phyloP scores from a whole-genome alignment of 2,113 vertebrate species.

The Cromileptes altivelis region DNA sequence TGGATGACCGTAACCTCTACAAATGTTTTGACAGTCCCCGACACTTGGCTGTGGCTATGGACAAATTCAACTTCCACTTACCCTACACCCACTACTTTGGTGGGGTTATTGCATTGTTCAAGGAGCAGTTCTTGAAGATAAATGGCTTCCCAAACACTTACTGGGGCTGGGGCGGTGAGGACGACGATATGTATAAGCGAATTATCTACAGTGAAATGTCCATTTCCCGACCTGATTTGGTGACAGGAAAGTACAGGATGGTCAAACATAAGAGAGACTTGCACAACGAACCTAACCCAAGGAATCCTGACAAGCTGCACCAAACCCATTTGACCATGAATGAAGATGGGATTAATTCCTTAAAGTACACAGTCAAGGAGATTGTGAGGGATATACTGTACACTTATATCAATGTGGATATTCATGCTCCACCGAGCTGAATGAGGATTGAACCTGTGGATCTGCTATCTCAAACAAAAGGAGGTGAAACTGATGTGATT shows the following conservation, averaged over 20 bases:
- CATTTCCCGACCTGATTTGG: conserved; percentile 89
- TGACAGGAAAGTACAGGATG: conserved; percentile 92
- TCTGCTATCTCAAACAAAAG: background rate
- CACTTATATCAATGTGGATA: conserved; percentile 92
- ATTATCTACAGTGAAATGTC: conserved; percentile 81
- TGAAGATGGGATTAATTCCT: conserved; percentile 89
- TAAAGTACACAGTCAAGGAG: conserved; percentile 87
- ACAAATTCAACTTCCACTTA: conserved; percentile 93
- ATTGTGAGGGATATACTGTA: conserved; percentile 86
- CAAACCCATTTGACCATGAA: conserved; percentile 87
- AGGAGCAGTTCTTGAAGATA: conserved; percentile 90
- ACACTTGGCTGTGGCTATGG: conserved; percentile 95
- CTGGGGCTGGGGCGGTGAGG: conserved; percentile 99
- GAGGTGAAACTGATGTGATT: too few species aligned
- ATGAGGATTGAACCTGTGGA: background rate
- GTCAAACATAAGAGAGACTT: conserved; percentile 90
- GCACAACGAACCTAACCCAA: conserved; percentile 92
- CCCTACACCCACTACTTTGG: conserved; percentile 93
- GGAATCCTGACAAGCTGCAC: conserved; percentile 78
- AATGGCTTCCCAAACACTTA: conserved; percentile 97
- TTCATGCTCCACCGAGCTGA: conserved; percentile 61
- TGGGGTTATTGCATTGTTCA: conserved; percentile 92
- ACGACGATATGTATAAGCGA: conserved; percentile 92
- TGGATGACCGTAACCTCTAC: conserved; percentile 93
- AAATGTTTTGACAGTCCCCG: conserved; percentile 91